Evolutionary conservation across 2,888 invertebrate species (phyloP), one percentile per base, ranked within the genome.

Genomic region (Leucozona laternaria): DNA sequence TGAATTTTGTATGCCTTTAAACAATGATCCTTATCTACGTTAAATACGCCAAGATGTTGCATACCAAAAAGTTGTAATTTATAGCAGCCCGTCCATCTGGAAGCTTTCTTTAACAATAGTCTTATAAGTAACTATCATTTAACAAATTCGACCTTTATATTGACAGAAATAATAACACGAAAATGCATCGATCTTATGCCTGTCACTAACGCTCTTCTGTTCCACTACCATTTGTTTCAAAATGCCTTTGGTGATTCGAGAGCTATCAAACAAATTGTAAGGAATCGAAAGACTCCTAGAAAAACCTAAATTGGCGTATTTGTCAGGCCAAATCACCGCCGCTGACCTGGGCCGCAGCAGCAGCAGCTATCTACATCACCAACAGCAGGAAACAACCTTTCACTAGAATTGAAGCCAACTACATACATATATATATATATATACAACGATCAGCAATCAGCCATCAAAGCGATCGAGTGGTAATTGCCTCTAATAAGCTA

Each of bases 401-500:
- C 86, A 70, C 25, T 37, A 55, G 85, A 73, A 85, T 57, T 48
- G 81, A 85, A 77, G 31, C 70, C 66, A 81, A 81, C 17, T n/a
- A n/a, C n/a, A n/a, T n/a, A n/a, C n/a, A n/a, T n/a, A n/a, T n/a
- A n/a, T n/a, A n/a, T n/a, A n/a, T n/a, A 77, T 64, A 28, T 31
- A 31, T 31, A 43, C 66, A 57, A 31, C 20, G 68, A 82, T 78
- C 73, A 58, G 78, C 75, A 70, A 78, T 81, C 81, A 80, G 43
- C 77, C 76, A 43, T 75, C 85, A 86, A 78, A 82, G 48, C 40
- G 81, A 86, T 86, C 86, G 82, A 70, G 48, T 78, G 50, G 86
- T 86, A 86, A 86, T 86, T 86, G 86, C 73, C 62, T 64, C 82
- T 86, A 86, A 86, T 86, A 86, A 82, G 82, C 80, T 84, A 71